These are phyloP conservation scores for Formica selysi DNA, from an alignment of 1,140 invertebrate genomes.

Conservation along the genomic window DNA sequence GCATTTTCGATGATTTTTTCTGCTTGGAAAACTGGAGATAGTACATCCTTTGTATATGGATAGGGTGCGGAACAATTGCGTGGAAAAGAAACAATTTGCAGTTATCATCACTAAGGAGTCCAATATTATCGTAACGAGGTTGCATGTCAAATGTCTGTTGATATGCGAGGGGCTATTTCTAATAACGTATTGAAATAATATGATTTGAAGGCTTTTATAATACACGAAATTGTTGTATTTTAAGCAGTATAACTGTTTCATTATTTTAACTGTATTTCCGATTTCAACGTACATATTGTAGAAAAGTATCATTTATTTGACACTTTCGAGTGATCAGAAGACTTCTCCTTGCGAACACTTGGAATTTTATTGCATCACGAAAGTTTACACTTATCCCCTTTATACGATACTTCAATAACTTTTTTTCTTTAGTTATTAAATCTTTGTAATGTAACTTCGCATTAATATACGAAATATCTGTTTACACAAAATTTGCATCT, in stretches of 20 bases:
- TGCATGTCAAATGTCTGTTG: slow-evolving; percentile 2
- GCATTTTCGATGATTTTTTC: neutral
- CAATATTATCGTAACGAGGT: neutral
- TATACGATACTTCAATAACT: neutral
- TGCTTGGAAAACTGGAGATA: neutral
- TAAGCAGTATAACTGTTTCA: neutral
- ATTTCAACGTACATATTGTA: neutral
- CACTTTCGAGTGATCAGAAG: neutral
- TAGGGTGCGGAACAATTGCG: neutral
- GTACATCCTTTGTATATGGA: neutral
- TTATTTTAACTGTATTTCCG: neutral
- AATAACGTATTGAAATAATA: slow-evolving; percentile 26
- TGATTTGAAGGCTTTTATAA: slow-evolving; percentile 16
- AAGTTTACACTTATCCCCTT: neutral
- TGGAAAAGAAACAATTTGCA: neutral
- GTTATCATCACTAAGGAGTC: neutral
- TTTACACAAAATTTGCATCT: no score
- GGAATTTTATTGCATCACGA: neutral
- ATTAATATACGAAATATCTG: no score
- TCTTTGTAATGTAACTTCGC: neutral
- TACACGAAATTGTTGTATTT: slow-evolving; percentile 8
- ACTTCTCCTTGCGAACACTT: neutral
- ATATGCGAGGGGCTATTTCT: neutral
- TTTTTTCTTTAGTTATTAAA: neutral
- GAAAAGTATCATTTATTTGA: slow-evolving; percentile 5